These are phyloP conservation scores for Criorhina ranunculi DNA, from an alignment of 2,888 invertebrate genomes.

Conservation along the genomic window DNA sequence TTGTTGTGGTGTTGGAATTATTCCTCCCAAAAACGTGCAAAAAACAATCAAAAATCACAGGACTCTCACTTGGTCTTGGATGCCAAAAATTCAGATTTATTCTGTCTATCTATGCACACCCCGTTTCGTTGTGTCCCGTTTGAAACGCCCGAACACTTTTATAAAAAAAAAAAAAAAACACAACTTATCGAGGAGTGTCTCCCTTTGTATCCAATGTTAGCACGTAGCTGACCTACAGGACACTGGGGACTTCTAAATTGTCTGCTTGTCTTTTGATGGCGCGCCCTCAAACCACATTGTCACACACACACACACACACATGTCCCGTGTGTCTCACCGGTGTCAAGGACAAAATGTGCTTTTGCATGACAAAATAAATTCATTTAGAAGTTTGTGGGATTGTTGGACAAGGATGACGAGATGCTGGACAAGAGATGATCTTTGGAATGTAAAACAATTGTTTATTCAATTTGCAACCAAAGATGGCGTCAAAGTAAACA, in stretches of 20 bases:
- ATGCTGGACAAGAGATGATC: constrained; percentile 17
- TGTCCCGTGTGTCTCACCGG: constrained; percentile 1
- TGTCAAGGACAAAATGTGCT: constrained; percentile 55
- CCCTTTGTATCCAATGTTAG: constrained; percentile 23
- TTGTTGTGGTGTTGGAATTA: constrained; percentile 2
- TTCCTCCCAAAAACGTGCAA: constrained; percentile 33
- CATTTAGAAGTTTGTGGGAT: neutral
- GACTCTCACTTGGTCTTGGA: constrained; percentile 8
- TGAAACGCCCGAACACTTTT: constrained; percentile 1
- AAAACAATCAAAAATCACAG: constrained; percentile 47
- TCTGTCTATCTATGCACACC: constrained; percentile 30
- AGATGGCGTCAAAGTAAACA: constrained; percentile 1
- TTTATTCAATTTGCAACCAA: neutral
- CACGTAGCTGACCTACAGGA: constrained; percentile 52
- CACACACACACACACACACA: constrained; percentile 9
- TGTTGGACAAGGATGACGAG: neutral
- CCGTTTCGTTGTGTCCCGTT: neutral
- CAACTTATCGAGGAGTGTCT: constrained; percentile 8
- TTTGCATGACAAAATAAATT: constrained; percentile 24
- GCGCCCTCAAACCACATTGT: constrained; percentile 39
- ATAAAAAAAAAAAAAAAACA: constrained; percentile 27
- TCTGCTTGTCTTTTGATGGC: constrained; percentile 50
- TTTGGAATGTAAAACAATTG: constrained; percentile 24
- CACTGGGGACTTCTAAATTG: constrained; percentile 58
- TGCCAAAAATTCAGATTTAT: constrained; percentile 46